These are phyloP conservation scores for Polyergus mexicanus DNA, from an alignment of 1,140 invertebrate species.

Conservation along the genomic window DNA sequence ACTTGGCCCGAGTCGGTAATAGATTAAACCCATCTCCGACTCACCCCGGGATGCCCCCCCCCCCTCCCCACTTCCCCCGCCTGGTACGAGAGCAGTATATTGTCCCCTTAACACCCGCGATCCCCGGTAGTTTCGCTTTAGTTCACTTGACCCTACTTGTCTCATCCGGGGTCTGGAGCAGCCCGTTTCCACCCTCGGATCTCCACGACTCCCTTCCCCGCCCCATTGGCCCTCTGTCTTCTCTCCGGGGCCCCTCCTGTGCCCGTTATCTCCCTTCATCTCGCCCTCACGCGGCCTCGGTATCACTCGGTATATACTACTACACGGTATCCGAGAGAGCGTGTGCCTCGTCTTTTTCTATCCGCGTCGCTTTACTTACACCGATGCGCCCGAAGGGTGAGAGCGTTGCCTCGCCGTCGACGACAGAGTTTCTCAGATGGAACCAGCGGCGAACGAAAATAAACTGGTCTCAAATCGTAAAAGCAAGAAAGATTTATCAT, in stretches of 20 bases:
- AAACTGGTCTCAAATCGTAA: background rate
- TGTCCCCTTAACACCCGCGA: slow-evolving; percentile 84
- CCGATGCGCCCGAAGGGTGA: slow-evolving; percentile 26
- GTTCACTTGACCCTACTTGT: slow-evolving; percentile 85
- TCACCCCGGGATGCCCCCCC: background rate
- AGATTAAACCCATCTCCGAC: slow-evolving; percentile 85
- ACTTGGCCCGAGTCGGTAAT: slow-evolving; percentile 83
- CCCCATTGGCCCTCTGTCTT: slow-evolving; percentile 56
- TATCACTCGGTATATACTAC: background rate
- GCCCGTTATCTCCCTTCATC: slow-evolving; percentile 60
- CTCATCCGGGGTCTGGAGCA: slow-evolving; percentile 67
- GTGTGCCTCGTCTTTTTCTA: slow-evolving; percentile 29
- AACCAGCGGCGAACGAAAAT: background rate
- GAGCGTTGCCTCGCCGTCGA: background rate
- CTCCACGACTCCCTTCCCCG: slow-evolving; percentile 54
- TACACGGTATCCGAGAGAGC: slow-evolving; percentile 4
- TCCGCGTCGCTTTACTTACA: slow-evolving; percentile 41
- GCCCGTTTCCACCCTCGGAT: slow-evolving; percentile 57
- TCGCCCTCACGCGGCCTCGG: slow-evolving; percentile 46
- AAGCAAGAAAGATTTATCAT: background rate
- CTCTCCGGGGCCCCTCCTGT: slow-evolving; percentile 68
- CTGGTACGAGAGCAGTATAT: slow-evolving; percentile 77
- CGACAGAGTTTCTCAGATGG: slow-evolving; percentile 41
- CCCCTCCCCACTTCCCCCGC: slow-evolving; percentile 6
- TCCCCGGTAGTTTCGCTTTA: slow-evolving; percentile 81